Conservation (phyloP, 2,113 vertebrate species). For the Ifrita kowaldi region DNA sequence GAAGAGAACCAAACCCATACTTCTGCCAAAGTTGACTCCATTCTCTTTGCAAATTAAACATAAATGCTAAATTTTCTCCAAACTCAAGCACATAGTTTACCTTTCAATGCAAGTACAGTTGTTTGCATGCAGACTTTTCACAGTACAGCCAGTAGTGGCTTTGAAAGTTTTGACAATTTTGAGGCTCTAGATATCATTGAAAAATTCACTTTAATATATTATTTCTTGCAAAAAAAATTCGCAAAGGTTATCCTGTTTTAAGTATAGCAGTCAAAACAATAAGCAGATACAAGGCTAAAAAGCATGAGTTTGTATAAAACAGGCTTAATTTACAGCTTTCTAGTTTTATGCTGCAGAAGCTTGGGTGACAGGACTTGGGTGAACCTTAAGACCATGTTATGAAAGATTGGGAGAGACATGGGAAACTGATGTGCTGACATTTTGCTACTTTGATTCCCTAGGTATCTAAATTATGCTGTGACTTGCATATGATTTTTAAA, state of each 20-base stretch:
- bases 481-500: background rate
- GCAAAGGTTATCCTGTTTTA: background rate
- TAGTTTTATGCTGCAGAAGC: background rate
- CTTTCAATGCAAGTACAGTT: background rate
- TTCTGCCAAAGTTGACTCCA: background rate
- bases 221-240: background rate
- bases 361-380: background rate
- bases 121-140: background rate
- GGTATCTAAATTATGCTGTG: background rate
- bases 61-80: background rate
- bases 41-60: background rate
- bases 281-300: background rate
- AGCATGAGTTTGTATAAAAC: background rate
- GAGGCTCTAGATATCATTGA: background rate
- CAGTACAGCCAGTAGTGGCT: background rate
- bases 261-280: background rate
- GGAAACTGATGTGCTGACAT: background rate
- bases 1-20: background rate
- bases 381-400: background rate
- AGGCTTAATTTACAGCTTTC: background rate
- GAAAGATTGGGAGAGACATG: background rate
- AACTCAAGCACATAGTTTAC: background rate
- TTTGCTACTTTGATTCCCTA: background rate
- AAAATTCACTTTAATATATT: background rate
- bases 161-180: background rate